Conservation (phyloP, 2,888 invertebrate species). For the Drosophila fungiperda region DNA sequence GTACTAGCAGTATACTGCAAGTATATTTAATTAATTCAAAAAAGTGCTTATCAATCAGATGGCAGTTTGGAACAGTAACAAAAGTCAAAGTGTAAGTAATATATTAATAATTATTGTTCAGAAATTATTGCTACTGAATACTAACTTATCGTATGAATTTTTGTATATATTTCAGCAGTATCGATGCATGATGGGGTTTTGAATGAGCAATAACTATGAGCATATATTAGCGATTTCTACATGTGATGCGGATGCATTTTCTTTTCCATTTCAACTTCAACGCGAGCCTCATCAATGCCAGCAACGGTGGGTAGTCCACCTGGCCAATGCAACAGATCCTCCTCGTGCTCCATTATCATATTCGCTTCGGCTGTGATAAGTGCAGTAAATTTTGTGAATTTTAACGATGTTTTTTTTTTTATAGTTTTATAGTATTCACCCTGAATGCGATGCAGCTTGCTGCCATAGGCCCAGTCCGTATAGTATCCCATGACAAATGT, state of each 20-base stretch:
- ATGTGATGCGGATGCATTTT: conserved; percentile 88
- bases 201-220: conserved; percentile 10
- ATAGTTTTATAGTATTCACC: conserved; percentile 85
- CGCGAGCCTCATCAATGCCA: conserved; percentile 89
- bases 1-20: background rate
- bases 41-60: background rate
- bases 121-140: background rate
- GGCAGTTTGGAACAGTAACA: background rate
- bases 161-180: background rate
- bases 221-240: conserved; percentile 53
- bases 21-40: background rate
- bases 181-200: background rate
- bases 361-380: conserved; percentile 89
- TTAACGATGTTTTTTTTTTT: background rate
- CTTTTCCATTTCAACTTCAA: conserved; percentile 88
- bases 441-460: conserved; percentile 90
- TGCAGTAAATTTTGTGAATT: background rate
- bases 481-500: conserved; percentile 90
- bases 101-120: background rate
- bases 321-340: conserved; percentile 89
- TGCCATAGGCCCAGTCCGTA: conserved; percentile 91
- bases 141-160: background rate
- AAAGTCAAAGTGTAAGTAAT: background rate
- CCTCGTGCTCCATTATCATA: conserved; percentile 91
- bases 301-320: conserved; percentile 91